Evolutionary conservation across 2,888 invertebrate species (phyloP).

Genomic region (Ichneumoninae sp.): DNA sequence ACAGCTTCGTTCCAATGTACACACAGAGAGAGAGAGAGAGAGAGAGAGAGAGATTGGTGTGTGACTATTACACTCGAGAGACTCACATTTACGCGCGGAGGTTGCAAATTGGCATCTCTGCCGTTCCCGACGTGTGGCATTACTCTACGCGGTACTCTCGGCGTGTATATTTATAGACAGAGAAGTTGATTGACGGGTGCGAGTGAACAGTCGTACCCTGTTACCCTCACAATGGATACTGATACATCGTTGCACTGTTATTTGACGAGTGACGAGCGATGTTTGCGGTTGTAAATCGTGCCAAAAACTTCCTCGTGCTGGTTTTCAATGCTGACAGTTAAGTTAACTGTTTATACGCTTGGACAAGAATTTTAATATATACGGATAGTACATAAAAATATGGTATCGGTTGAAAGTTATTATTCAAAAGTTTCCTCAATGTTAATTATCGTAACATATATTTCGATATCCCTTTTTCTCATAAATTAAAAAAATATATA

Average conservation of each 20-base stretch:
- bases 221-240: slow-evolving; percentile 9
- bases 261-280: background rate
- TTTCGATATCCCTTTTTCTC: background rate
- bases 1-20: background rate
- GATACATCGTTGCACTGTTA: background rate
- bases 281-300: background rate
- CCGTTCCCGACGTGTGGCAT: slow-evolving; percentile 33
- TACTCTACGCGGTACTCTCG: slow-evolving; percentile 27
- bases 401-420: background rate
- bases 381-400: background rate
- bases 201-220: background rate
- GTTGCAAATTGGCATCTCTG: slow-evolving; percentile 61
- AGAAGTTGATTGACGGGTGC: slow-evolving; percentile 40
- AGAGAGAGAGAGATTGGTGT: slow-evolving; percentile 27
- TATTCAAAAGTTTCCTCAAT: background rate
- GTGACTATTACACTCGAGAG: slow-evolving; percentile 62
- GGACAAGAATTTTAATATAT: no score
- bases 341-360: no score
- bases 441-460: background rate
- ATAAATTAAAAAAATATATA: background rate
- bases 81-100: slow-evolving; percentile 56
- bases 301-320: background rate
- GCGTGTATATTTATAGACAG: background rate
- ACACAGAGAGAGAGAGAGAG: slow-evolving; percentile 10
- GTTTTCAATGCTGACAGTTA: no score